Conservation (phyloP, 30 jellyfish, hydroid and myxozoan species). For the Hydra vulgaris region DNA sequence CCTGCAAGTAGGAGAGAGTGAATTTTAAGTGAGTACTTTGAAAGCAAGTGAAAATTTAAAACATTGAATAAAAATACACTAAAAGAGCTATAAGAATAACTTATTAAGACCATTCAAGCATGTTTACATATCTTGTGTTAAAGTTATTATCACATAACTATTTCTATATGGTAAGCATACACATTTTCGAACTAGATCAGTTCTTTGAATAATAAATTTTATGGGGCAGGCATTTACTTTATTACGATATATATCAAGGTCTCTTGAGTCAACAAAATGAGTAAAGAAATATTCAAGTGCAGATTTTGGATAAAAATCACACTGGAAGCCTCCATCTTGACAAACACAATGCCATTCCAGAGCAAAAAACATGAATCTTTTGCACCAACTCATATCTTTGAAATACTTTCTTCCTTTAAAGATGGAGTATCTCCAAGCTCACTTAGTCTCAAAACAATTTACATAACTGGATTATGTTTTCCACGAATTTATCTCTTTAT, state of each 20-base stretch:
- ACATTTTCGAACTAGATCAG: neutral
- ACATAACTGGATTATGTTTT: constrained; percentile 3
- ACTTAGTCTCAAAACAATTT: constrained; percentile 3
- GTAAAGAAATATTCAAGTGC: neutral
- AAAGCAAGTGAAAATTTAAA: neutral
- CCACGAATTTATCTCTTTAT: neutral
- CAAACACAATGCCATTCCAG: neutral
- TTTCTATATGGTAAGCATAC: neutral
- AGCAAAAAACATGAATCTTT: neutral
- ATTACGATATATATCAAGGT: neutral
- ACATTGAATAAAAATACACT: neutral
- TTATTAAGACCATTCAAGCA: neutral
- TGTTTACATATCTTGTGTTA: neutral
- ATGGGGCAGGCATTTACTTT: neutral
- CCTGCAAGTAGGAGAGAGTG: too few relatives aligned
- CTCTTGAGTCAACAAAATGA: neutral
- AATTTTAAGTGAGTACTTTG: too few relatives aligned
- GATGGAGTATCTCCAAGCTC: neutral
- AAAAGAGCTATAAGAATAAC: neutral
- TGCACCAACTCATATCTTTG: neutral
- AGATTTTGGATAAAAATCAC: neutral
- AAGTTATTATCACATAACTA: neutral
- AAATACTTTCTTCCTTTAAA: neutral
- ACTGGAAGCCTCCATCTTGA: neutral
- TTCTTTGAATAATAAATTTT: neutral